These are phyloP conservation scores for Gambusia affinis DNA, from an alignment of 2,113 vertebrate species.

Conservation along the genomic window DNA sequence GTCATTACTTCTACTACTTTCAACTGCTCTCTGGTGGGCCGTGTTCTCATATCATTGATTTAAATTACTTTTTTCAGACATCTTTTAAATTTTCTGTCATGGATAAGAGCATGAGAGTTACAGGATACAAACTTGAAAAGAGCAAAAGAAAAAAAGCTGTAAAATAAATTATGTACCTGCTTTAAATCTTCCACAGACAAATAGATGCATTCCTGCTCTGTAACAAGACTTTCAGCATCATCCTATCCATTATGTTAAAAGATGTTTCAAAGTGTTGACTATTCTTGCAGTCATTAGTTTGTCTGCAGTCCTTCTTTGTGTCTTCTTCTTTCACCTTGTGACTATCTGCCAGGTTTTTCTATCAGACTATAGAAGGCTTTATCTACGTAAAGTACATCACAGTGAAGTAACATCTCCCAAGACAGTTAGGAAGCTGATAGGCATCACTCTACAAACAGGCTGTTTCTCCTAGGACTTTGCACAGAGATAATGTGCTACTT, in stretches of 20 bases:
- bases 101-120: too few relatives aligned
- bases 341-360: constrained; percentile 65
- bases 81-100: too few relatives aligned
- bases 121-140: too few relatives aligned
- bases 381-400: constrained; percentile 74
- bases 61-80: too few relatives aligned
- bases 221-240: background rate
- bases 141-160: too few relatives aligned
- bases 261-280: constrained; percentile 19
- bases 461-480: constrained; percentile 68
- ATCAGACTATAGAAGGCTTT: constrained; percentile 63
- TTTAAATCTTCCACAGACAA: too few relatives aligned
- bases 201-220: too few relatives aligned
- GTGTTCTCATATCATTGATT: too few relatives aligned
- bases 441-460: constrained; percentile 77
- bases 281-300: constrained; percentile 47
- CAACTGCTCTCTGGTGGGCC: too few relatives aligned
- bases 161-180: too few relatives aligned
- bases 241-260: constrained; percentile 4
- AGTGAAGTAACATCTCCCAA: constrained; percentile 71
- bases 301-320: constrained; percentile 46
- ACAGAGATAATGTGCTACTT: constrained; percentile 62
- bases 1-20: too few relatives aligned
- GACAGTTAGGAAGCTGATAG: constrained; percentile 73
- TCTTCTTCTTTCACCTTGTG: constrained; percentile 69